Percentiles rank a stretch among this genome's conserved stretches.
phyloP scores from a whole-genome alignment of 2,888 invertebrate species.

The Drosophila borborema region DNA sequence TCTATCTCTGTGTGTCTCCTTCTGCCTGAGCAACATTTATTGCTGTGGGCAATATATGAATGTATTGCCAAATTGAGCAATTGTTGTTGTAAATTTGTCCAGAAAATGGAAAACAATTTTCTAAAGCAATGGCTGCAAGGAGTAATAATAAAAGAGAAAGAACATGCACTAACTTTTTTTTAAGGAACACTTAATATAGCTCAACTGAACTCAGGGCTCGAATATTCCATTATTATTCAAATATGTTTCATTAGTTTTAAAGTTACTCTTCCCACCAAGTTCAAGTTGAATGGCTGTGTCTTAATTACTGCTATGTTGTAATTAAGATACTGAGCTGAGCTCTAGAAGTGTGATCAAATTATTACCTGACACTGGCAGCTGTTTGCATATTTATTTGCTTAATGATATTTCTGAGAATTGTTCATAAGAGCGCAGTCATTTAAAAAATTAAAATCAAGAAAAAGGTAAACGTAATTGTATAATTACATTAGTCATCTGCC shows the following conservation, averaged over 20 bases:
- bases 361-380: too few relatives aligned
- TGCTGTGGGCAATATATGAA: conserved; percentile 17
- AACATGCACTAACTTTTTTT: not conserved
- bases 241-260: not conserved
- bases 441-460: too few relatives aligned
- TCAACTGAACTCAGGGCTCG: not conserved
- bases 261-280: not conserved
- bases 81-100: not conserved
- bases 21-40: not conserved
- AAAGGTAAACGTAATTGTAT: too few relatives aligned
- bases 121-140: not conserved
- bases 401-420: too few relatives aligned
- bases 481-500: too few relatives aligned
- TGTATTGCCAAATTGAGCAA: conserved; percentile 18
- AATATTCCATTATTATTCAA: not conserved
- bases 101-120: not conserved
- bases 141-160: not conserved
- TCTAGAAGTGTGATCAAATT: not conserved
- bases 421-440: too few relatives aligned
- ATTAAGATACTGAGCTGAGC: not conserved
- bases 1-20: not conserved
- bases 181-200: not conserved
- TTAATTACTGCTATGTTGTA: not conserved
- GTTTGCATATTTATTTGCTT: too few relatives aligned
- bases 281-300: too few relatives aligned